phyloP scores from a whole-genome alignment of 2,797 vertebrate genomes.

The Tokudaia tokunoshimensis region DNA sequence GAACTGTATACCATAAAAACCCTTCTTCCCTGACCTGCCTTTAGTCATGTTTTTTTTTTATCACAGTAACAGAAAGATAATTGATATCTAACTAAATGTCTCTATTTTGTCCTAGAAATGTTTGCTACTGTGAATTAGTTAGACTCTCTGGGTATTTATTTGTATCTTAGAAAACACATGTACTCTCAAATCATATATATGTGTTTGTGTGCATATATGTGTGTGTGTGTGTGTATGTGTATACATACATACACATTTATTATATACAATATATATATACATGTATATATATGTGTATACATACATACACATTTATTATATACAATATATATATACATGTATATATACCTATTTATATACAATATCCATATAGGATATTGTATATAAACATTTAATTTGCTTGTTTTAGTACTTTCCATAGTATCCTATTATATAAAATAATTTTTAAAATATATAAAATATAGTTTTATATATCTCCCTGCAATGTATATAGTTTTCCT shows the following conservation, averaged over 20 bases:
- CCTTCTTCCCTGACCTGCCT: neutral
- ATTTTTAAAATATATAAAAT: neutral
- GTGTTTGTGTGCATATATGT: too few relatives aligned
- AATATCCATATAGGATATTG: neutral
- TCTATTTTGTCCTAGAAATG: conserved; percentile 1
- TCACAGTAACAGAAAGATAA: neutral
- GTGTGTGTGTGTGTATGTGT: too few relatives aligned
- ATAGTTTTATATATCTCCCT: too few relatives aligned
- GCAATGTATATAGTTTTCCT: neutral
- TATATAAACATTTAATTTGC: neutral
- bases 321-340: neutral
- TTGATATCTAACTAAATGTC: neutral
- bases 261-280: neutral
- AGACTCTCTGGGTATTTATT: neutral
- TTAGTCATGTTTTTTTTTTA: neutral
- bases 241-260: too few relatives aligned
- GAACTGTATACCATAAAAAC: neutral
- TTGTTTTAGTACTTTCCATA: neutral
- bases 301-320: too few relatives aligned
- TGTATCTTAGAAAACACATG: neutral
- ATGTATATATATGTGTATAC: too few relatives aligned
- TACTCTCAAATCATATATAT: neutral
- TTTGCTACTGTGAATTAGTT: conserved; percentile 18
- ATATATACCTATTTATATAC: neutral
- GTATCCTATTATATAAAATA: neutral